These are phyloP conservation scores for Ctenopoma multispine DNA, from an alignment of 2,797 vertebrate genomes.

Conservation along the genomic window DNA sequence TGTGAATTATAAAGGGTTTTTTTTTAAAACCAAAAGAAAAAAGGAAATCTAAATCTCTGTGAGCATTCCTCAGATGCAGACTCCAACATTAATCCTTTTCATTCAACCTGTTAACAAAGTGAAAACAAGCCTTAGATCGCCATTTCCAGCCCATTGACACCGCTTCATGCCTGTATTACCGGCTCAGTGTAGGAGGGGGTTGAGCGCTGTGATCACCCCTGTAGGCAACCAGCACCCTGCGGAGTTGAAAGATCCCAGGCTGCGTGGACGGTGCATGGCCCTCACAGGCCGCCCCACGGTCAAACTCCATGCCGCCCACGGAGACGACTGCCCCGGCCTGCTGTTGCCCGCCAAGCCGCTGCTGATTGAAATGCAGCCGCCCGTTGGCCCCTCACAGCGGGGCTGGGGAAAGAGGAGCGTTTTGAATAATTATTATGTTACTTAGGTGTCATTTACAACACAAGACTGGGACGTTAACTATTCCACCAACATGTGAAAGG, in stretches of 20 bases:
- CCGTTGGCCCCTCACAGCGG: constrained; percentile 79
- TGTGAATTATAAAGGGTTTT: not conserved
- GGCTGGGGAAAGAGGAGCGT: constrained; percentile 69
- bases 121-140: constrained; percentile 56
- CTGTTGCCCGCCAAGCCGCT: constrained; percentile 62
- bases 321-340: constrained; percentile 68
- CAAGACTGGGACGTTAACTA: constrained; percentile 70
- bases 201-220: constrained; percentile 80
- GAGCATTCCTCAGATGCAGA: constrained; percentile 45
- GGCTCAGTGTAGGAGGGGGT: constrained; percentile 68
- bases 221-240: constrained; percentile 72
- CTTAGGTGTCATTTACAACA: constrained; percentile 85
- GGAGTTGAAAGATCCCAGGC: constrained; percentile 78
- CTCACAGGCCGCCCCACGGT: constrained; percentile 60
- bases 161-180: constrained; percentile 59
- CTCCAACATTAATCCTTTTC: constrained; percentile 65
- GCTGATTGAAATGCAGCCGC: constrained; percentile 83
- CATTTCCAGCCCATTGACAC: constrained; percentile 72
- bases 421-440: constrained; percentile 84
- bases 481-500: constrained; percentile 55
- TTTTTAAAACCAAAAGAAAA: not conserved
- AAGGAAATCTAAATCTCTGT: constrained; percentile 14
- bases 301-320: constrained; percentile 72
- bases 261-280: constrained; percentile 49
- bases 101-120: constrained; percentile 70